These are phyloP conservation scores for Arremon aurantiirostris DNA, from an alignment of 2,797 vertebrate genomes.

Conservation along the genomic window DNA sequence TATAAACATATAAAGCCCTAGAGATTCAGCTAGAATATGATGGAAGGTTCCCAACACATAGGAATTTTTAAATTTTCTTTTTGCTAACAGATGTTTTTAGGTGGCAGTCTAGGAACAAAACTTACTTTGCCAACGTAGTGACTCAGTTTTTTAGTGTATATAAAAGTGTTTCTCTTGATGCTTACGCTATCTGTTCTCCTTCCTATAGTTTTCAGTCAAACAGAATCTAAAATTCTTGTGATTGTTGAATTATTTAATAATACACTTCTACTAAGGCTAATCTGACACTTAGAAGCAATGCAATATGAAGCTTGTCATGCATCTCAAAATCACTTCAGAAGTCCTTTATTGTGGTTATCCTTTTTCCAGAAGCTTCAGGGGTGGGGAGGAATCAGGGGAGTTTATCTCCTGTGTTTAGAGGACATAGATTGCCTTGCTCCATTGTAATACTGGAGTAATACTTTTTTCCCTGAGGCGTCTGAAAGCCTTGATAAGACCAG, in stretches of 20 bases:
- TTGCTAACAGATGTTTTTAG: not conserved
- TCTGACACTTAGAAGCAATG: not conserved
- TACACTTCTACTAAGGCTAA: not conserved
- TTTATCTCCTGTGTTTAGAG: not conserved
- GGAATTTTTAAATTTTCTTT: not conserved
- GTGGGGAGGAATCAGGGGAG: not conserved
- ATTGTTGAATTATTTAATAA: conserved; percentile 37
- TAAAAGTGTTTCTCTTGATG: not conserved
- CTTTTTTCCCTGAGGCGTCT: not conserved
- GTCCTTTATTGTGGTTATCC: not conserved
- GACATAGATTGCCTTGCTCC: not conserved
- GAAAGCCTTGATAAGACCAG: not conserved
- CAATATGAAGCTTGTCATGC: not conserved
- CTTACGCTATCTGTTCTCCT: not conserved
- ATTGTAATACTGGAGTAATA: not conserved
- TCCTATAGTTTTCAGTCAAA: not conserved
- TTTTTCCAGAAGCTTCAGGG: not conserved
- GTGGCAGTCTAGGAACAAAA: not conserved
- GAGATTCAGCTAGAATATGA: not conserved
- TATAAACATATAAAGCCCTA: not conserved
- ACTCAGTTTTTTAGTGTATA: not conserved
- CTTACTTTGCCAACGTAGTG: not conserved
- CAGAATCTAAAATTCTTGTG: not conserved
- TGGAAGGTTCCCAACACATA: not conserved
- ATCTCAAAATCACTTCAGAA: not conserved